These are phyloP conservation scores for Nyctibius bracteatus DNA, from an alignment of 2,113 vertebrate genomes.

Conservation along the genomic window DNA sequence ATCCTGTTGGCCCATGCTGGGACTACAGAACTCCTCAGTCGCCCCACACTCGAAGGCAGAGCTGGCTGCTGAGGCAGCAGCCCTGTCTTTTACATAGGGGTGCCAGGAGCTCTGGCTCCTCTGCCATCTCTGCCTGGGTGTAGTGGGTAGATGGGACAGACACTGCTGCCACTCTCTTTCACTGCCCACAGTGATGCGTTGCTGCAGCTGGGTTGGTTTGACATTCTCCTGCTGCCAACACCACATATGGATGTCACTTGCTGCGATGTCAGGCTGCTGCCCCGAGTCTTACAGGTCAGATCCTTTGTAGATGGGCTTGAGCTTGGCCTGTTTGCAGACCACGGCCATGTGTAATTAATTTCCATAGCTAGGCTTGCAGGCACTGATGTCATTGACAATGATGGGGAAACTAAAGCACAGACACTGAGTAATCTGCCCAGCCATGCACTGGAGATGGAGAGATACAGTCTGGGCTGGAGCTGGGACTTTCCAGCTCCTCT, in stretches of 20 bases:
- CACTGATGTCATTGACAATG: background rate
- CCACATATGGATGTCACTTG: rapidly evolving
- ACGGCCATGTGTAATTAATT: background rate
- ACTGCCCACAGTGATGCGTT: rapidly evolving
- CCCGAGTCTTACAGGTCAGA: background rate
- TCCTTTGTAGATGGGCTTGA: background rate
- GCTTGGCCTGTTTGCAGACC: background rate
- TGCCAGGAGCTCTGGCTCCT: background rate
- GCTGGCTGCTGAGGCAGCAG: background rate
- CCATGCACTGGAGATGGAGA: background rate
- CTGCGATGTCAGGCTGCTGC: background rate
- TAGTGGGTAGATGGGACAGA: background rate
- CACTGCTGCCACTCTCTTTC: background rate
- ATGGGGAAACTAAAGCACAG: background rate
- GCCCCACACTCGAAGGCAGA: background rate
- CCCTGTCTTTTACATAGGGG: background rate
- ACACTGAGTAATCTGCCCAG: background rate
- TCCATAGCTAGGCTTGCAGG: background rate
- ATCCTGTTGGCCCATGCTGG: background rate
- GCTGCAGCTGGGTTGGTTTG: background rate
- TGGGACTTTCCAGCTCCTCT: background rate
- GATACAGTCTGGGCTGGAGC: background rate
- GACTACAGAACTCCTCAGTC: background rate
- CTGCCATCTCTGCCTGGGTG: background rate
- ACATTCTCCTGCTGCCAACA: background rate